phyloP scores from a whole-genome alignment of 1,140 invertebrate species.

The Panulirus ornatus region DNA sequence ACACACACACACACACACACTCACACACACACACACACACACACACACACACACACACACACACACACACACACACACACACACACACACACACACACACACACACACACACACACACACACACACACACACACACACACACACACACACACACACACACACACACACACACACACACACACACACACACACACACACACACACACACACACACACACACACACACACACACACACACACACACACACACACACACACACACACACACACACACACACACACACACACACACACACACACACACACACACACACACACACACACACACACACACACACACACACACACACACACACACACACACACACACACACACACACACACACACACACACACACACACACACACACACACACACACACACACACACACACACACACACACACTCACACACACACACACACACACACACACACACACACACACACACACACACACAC shows the following conservation, averaged over 20 bases:
- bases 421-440: neutral
- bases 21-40: neutral
- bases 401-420: neutral
- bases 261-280: neutral
- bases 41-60: constrained; percentile 2
- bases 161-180: neutral
- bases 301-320: neutral
- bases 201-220: too few species aligned
- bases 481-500: too few species aligned
- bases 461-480: too few species aligned
- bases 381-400: neutral
- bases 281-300: neutral
- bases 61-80: constrained; percentile 1
- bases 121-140: too few species aligned
- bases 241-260: neutral
- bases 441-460: neutral
- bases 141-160: too few species aligned
- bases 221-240: neutral
- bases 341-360: too few species aligned
- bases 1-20: neutral
- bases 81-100: neutral
- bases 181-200: too few species aligned
- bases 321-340: too few species aligned
- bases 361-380: neutral
- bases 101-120: neutral